Evolutionary conservation across 2,888 invertebrate species (phyloP).

Genomic region (Thereva unica): DNA sequence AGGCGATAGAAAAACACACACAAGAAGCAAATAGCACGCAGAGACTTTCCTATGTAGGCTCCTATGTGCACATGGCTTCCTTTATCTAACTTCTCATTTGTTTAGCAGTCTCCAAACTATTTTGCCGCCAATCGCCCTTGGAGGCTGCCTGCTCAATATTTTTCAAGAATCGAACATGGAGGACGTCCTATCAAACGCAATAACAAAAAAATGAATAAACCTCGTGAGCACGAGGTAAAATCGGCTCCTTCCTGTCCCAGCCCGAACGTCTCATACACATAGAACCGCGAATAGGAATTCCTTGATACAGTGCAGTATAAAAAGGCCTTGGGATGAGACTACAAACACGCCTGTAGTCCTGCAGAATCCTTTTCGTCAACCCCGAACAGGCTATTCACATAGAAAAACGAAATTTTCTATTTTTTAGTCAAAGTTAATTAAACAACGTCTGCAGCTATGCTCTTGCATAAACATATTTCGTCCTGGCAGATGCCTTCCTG

Average conservation of each 20-base stretch:
- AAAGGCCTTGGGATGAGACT: conserved; percentile 19
- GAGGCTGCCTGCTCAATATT: conserved; percentile 22
- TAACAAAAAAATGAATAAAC: conserved; percentile 33
- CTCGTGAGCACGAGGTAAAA: conserved; percentile 6
- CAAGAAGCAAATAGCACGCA: too few relatives aligned
- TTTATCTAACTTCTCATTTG: too few relatives aligned
- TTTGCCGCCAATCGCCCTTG: conserved; percentile 9
- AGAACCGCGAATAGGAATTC: conserved; percentile 39
- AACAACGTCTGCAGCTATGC: conserved; percentile 39
- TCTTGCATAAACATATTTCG: conserved; percentile 38
- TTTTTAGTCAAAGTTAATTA: conserved; percentile 41
- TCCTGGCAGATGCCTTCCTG: conserved; percentile 30
- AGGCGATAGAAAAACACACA: too few relatives aligned
- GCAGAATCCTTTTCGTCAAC: conserved; percentile 28
- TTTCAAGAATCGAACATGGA: conserved; percentile 33
- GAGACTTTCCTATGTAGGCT: too few relatives aligned
- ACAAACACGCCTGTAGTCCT: conserved; percentile 12
- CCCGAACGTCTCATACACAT: conserved; percentile 32
- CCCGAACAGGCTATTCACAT: conserved; percentile 16
- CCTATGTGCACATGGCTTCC: too few relatives aligned
- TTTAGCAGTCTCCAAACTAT: too few relatives aligned
- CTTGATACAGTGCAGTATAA: conserved; percentile 21
- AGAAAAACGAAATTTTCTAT: conserved; percentile 38
- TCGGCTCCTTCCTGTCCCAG: conserved; percentile 12
- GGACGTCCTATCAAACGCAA: conserved; percentile 30